Percentiles rank a stretch among this genome's conserved stretches.
Conservation (phyloP, 2,888 invertebrate genomes). For the Penaeus monodon region DNA sequence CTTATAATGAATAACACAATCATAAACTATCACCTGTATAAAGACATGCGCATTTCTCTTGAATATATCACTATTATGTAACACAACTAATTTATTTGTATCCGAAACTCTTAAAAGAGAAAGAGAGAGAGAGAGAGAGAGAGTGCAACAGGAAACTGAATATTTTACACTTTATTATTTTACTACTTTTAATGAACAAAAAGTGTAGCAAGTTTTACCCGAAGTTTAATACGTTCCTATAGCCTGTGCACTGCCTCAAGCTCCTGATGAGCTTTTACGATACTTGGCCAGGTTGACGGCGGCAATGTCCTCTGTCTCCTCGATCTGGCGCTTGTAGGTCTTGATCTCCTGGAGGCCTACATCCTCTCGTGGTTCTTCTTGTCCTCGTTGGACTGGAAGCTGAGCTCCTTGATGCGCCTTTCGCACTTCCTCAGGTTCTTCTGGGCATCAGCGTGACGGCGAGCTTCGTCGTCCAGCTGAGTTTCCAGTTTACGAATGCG, state of each 20-base stretch:
- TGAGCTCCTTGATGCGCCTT: constrained; percentile 72
- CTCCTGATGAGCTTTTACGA: constrained; percentile 76
- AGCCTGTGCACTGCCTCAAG: constrained; percentile 74
- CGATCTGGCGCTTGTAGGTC: constrained; percentile 79
- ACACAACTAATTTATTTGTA: no score
- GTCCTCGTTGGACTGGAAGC: constrained; percentile 88
- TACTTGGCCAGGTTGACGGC: constrained; percentile 98
- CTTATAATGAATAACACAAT: no score
- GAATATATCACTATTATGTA: no score
- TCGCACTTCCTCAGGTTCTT: constrained; percentile 74
- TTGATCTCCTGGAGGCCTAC: constrained; percentile 99
- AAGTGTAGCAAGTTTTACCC: no score
- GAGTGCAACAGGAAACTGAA: no score
- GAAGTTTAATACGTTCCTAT: no score
- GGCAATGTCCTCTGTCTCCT: constrained; percentile 88
- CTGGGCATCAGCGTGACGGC: constrained; percentile 74
- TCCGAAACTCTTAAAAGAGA: no score
- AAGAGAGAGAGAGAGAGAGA: no score
- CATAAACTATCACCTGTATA: no score
- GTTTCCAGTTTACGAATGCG: constrained; percentile 41
- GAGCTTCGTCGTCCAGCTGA: constrained; percentile 73
- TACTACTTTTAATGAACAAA: no score
- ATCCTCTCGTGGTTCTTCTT: constrained; percentile 99
- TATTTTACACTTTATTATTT: no score
- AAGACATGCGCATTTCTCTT: no score